These are phyloP conservation scores for Atta cephalotes DNA, from an alignment of 1,140 invertebrate species.

Conservation along the genomic window DNA sequence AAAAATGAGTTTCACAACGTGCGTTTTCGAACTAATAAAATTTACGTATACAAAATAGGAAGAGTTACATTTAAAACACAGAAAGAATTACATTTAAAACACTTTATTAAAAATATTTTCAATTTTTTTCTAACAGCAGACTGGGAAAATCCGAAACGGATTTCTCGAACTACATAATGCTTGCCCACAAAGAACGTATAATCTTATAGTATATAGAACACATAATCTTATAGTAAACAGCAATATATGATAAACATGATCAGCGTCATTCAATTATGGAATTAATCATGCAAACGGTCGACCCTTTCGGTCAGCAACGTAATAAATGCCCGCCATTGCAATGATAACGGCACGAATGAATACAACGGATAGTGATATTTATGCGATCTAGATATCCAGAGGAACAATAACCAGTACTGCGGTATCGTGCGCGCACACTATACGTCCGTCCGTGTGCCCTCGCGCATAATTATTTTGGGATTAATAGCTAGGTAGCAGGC, in stretches of 20 bases:
- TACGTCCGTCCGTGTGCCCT: constrained; percentile 7
- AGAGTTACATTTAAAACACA: constrained; percentile 18
- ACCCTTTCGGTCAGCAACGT: constrained; percentile 71
- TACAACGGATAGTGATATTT: constrained; percentile 77
- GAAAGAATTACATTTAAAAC: constrained; percentile 26
- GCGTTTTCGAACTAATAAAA: constrained; percentile 39
- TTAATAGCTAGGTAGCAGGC: constrained; percentile 65
- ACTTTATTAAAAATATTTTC: constrained; percentile 8
- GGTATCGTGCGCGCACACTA: constrained; percentile 64
- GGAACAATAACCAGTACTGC: constrained; percentile 71
- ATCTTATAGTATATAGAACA: no score
- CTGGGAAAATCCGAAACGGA: not conserved
- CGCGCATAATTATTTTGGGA: constrained; percentile 74
- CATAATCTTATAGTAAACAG: constrained; percentile 31
- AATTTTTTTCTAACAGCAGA: not conserved
- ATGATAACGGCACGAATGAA: constrained; percentile 76
- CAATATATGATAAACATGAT: constrained; percentile 15
- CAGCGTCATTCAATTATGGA: constrained; percentile 74
- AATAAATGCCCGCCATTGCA: constrained; percentile 72
- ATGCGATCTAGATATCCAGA: constrained; percentile 76
- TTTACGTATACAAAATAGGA: not conserved
- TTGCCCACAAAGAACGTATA: not conserved
- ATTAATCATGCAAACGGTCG: constrained; percentile 70
- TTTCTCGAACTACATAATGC: not conserved
- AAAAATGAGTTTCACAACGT: constrained; percentile 35